Conservation (phyloP, 2,797 vertebrate genomes). For the Eleutherodactylus coqui region DNA sequence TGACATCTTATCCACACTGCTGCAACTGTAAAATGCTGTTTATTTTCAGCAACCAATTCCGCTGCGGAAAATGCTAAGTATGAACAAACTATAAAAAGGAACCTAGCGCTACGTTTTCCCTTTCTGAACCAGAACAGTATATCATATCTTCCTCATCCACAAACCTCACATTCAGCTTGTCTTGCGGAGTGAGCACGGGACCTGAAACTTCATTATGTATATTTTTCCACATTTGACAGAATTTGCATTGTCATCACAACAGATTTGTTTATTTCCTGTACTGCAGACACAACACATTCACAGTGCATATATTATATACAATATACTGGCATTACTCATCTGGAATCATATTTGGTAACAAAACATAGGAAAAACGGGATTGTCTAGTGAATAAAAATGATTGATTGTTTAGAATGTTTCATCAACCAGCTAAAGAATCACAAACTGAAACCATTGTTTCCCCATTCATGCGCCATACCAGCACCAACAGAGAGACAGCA, state of each 20-base stretch:
- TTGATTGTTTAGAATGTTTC: neutral
- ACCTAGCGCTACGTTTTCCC: too few species aligned
- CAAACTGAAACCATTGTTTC: neutral
- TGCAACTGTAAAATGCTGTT: too few species aligned
- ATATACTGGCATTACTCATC: neutral
- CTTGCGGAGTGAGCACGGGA: too few species aligned
- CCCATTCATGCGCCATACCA: too few species aligned
- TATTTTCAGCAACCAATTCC: too few species aligned
- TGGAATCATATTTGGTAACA: neutral
- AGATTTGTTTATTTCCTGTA: neutral
- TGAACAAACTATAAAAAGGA: too few species aligned
- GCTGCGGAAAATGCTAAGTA: too few species aligned
- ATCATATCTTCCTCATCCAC: too few species aligned
- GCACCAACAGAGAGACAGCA: too few species aligned
- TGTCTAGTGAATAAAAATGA: neutral
- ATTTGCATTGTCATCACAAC: neutral
- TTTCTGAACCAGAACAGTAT: too few species aligned
- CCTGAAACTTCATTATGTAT: neutral
- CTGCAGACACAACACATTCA: neutral
- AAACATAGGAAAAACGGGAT: neutral
- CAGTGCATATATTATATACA: conserved; percentile 7
- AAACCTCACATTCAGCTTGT: neutral
- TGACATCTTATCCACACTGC: too few species aligned
- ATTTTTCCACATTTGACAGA: neutral
- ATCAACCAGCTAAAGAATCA: neutral